A percentile compares a stretch with the other conserved stretches of the same genome.
phyloP scores from a whole-genome alignment of 2,113 vertebrate species.

The Gyps fulvus region DNA sequence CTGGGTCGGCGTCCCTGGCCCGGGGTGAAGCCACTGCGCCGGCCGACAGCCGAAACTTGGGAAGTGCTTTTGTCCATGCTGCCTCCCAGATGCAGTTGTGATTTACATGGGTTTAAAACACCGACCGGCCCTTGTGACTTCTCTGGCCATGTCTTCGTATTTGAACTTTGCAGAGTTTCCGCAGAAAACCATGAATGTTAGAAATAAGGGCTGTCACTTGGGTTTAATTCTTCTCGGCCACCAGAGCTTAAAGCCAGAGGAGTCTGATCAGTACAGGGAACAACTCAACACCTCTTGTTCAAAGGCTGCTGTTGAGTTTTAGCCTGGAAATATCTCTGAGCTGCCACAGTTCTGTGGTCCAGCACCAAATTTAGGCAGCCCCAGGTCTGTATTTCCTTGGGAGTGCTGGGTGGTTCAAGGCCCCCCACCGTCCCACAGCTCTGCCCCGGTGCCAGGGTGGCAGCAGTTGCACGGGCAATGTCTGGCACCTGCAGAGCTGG shows the following conservation, averaged over 20 bases:
- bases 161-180: neutral
- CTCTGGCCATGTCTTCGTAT: neutral
- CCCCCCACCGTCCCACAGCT: neutral
- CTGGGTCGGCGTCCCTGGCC: rapidly evolving
- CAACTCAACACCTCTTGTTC: neutral
- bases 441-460: rapidly evolving
- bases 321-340: neutral
- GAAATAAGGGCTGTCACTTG: neutral
- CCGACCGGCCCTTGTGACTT: neutral
- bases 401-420: rapidly evolving
- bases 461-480: rapidly evolving
- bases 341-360: neutral
- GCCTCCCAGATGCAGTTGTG: neutral
- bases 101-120: neutral
- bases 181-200: neutral
- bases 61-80: neutral
- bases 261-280: rapidly evolving
- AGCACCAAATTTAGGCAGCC: neutral
- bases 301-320: neutral
- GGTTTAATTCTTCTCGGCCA: neutral
- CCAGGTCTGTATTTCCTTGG: neutral
- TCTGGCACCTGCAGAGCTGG: neutral
- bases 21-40: rapidly evolving
- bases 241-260: neutral
- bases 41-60: rapidly evolving